Evolutionary conservation across 2,113 vertebrate species (phyloP).

Genomic region (Sebastes schlegelii): DNA sequence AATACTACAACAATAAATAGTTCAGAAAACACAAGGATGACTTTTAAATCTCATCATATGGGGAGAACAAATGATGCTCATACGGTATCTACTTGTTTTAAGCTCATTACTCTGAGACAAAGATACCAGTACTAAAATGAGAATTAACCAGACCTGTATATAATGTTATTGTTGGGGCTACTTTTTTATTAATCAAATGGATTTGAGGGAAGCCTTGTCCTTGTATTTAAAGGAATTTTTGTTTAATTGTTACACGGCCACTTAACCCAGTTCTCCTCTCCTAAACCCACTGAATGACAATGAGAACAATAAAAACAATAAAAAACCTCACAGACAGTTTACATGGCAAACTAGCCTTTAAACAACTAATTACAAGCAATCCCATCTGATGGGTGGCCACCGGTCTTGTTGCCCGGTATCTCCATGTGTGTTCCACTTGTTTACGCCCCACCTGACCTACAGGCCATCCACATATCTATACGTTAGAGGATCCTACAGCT

Average conservation of each 20-base stretch:
- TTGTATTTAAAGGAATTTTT: background rate
- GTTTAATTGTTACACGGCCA: background rate
- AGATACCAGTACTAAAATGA: background rate
- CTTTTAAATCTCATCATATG: background rate
- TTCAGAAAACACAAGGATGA: background rate
- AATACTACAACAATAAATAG: background rate
- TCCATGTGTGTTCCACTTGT: conserved; percentile 71
- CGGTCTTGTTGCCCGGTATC: conserved; percentile 46
- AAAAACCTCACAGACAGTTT: conserved; percentile 69
- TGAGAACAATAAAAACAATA: conserved; percentile 56
- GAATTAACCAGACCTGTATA: background rate
- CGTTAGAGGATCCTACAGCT: conserved; percentile 69
- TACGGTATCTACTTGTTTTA: background rate
- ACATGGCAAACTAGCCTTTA: conserved; percentile 80
- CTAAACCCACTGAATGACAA: background rate
- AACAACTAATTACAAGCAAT: conserved; percentile 80
- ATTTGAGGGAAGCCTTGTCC: background rate
- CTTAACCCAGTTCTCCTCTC: background rate
- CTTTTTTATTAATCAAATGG: background rate
- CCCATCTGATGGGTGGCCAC: conserved; percentile 75
- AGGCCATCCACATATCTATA: conserved; percentile 63
- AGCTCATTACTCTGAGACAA: background rate
- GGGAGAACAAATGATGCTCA: background rate
- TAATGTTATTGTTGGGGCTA: background rate
- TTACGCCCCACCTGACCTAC: conserved; percentile 63